Base-by-base conservation (phyloP, 2,113 vertebrate genomes). In the Osmerus eperlanus region DNA sequence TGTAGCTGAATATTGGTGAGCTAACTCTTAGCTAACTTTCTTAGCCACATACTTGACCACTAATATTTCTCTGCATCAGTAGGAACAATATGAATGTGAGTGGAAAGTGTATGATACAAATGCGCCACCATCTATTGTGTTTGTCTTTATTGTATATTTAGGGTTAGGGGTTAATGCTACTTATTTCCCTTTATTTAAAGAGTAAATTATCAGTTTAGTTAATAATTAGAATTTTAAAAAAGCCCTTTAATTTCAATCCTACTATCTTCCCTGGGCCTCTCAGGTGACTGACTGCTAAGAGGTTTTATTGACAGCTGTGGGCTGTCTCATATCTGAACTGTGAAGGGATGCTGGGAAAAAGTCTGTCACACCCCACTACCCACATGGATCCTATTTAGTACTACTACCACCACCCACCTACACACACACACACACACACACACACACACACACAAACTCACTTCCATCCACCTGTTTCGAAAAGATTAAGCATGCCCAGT, bases 281-380 rank as follows among this genome's bases (percentile, higher is more conserved):
- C 56, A 59, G 70, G 14, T 85, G 82, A 85, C 62, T 85, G 84
- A 84, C 83, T 87, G 77, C 87, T 83, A 36, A 28, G 77, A 70
- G 67, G 63, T 55, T 23, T 79, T 76, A 74, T 56, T 68, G 76
- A 71, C 78, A 76, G 70, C 70, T 23, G 65, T 67, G 71, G 73
- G 72, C 61, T 63, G 56, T 41, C 67, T 51, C 68, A 78, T 81
- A 75, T 78, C 77, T 78, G 54, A 71, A 29, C 47, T 60, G 55
- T 66, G 19, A 62, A 62, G 72, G 62, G 79, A 77, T 55, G 41
- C 65, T 63, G 78, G 69, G 68, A 65, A 41, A 81, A 58, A 58
- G 63, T 65, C 74, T 68, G 69, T 85, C 67, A 78, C 61, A 62
- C 72, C 56, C 72, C 25, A 68, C 62, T 71, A 28, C 25, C 41